Base-by-base conservation (phyloP, 2,113 vertebrate genomes). In the Colistium nudipinnis region DNA sequence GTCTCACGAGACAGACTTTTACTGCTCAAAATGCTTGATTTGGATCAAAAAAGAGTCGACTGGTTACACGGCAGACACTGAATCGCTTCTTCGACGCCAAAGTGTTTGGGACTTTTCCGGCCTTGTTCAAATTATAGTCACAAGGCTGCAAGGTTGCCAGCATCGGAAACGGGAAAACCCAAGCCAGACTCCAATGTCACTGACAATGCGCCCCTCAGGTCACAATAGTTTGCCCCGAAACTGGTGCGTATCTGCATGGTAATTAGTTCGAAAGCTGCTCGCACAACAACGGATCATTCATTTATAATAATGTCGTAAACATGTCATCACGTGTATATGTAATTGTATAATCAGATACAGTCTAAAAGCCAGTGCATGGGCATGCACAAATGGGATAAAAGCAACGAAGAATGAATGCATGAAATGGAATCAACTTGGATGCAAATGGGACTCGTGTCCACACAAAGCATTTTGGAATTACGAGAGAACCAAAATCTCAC, bases 101-200 rank as follows among this genome's bases (percentile, higher is more conserved):
- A 48, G 24, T 14, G 51, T 75, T 57, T 56, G 73, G 80, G 78
- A 68, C 63, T 72, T 85, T 85, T 74, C 62, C 63, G 33, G 36
- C 41, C 33, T 2, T 62, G 10, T 59, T 77, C 63, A 78, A 85
- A 87, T 88, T 63, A 74, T 7, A 77, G 73, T 87, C 87, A 86
- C 83, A 83, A 49, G 74, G 48, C 74, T 61, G 20, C 28, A 25
- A 38, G 33, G 57, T 70, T 52, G 49, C 35, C 54, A 74, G 70
- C 51, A 52, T 35, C 54, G 43, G 49, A 59, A 69, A 71, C 17
- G 82, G 88, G 81, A 59, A 82, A 86, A 52, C 33, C 82, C 78
- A 20, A 41, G 57, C 22, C 55, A 20, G 64, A 77, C 41, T 77
- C 28, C 20, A 48, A 56, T 14, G 10, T 87, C 71, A 73, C 28